These are phyloP conservation scores for Petaurus breviceps DNA, from an alignment of 2,113 vertebrate genomes.

Conservation along the genomic window DNA sequence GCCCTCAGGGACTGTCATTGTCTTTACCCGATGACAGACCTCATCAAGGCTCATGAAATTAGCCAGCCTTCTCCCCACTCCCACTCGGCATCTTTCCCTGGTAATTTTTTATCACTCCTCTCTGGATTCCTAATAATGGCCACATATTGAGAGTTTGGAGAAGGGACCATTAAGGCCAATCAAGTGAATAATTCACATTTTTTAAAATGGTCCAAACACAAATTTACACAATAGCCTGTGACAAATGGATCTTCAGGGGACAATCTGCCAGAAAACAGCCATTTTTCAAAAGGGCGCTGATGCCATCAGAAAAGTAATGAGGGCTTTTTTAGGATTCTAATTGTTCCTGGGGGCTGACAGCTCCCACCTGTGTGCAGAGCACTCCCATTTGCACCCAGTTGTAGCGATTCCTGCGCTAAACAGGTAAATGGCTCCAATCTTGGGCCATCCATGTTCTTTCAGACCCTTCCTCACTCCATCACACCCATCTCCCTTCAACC, in stretches of 20 bases:
- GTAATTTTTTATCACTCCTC: slow-evolving; percentile 66
- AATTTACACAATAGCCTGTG: slow-evolving; percentile 82
- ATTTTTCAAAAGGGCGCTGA: slow-evolving; percentile 76
- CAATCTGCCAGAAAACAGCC: slow-evolving; percentile 81
- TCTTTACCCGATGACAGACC: accelerated
- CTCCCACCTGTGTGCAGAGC: background rate
- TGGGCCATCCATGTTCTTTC: accelerated
- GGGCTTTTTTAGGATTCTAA: slow-evolving; percentile 50
- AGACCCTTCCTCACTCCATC: background rate
- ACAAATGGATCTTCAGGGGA: slow-evolving; percentile 80
- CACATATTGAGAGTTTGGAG: slow-evolving; percentile 73
- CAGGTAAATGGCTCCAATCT: background rate
- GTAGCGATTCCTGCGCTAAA: slow-evolving; percentile 25
- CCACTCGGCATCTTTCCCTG: slow-evolving; percentile 57
- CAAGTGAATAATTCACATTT: slow-evolving; percentile 83
- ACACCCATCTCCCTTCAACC: background rate
- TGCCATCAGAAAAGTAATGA: slow-evolving; percentile 67
- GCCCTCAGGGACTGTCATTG: background rate
- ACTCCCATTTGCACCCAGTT: accelerated
- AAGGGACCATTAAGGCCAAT: slow-evolving; percentile 73
- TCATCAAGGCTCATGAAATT: slow-evolving; percentile 50
- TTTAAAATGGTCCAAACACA: slow-evolving; percentile 78
- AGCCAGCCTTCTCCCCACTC: slow-evolving; percentile 51
- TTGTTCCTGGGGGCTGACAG: slow-evolving; percentile 8
- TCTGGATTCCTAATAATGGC: slow-evolving; percentile 64